Conservation (phyloP, 2,113 vertebrate species). For the Mesocricetus auratus region DNA sequence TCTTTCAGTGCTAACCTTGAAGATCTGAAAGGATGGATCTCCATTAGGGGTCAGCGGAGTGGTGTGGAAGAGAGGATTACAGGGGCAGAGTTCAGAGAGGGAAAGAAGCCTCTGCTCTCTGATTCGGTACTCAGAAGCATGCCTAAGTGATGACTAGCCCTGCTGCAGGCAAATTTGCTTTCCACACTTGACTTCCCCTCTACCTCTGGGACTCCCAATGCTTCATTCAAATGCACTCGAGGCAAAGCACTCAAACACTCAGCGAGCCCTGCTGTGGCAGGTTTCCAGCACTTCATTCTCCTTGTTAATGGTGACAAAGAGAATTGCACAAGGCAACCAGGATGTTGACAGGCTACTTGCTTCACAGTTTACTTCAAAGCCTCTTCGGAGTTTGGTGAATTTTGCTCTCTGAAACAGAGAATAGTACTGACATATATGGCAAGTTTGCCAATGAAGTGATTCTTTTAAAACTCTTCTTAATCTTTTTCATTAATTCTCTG, state of each 20-base stretch:
- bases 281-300: constrained; percentile 52
- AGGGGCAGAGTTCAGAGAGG: background rate
- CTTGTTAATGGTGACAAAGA: constrained; percentile 49
- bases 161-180: constrained; percentile 16
- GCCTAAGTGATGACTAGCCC: background rate
- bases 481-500: background rate
- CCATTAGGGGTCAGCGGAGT: background rate
- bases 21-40: background rate
- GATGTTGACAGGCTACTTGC: constrained; percentile 49
- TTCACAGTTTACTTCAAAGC: constrained; percentile 44
- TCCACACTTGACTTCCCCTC: constrained; percentile 22
- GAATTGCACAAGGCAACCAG: constrained; percentile 29
- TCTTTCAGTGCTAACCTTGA: background rate
- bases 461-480: background rate
- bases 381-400: constrained; percentile 35
- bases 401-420: constrained; percentile 46
- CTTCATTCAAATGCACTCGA: constrained; percentile 54
- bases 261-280: constrained; percentile 38
- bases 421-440: background rate
- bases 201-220: background rate
- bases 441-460: background rate
- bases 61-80: background rate
- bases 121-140: background rate
- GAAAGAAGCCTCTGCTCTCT: background rate
- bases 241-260: background rate